phyloP scores from a whole-genome alignment of 2,797 vertebrate species.

The Coregonus ussuriensis region DNA sequence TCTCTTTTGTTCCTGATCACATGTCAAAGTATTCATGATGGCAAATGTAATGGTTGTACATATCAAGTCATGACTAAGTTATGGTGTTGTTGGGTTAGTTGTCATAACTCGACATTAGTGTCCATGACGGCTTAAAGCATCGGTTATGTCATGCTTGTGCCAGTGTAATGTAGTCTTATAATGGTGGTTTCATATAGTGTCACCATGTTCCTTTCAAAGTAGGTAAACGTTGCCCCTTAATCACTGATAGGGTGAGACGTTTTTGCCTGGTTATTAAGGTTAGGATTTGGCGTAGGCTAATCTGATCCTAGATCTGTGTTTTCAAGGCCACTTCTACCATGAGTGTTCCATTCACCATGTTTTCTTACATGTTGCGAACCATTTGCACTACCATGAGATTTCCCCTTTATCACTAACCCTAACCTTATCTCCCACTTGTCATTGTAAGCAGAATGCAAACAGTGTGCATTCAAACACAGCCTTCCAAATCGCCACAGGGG shows the following conservation, averaged over 20 bases:
- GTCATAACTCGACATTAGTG: conserved; percentile 17
- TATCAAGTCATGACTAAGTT: conserved; percentile 12
- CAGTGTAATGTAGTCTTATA: conserved; percentile 29
- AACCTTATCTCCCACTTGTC: conserved; percentile 9
- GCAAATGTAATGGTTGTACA: neutral
- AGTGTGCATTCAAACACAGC: conserved; percentile 12
- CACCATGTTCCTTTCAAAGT: conserved; percentile 11
- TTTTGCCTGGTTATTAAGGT: conserved; percentile 18
- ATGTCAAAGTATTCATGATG: neutral
- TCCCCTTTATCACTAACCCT: conserved; percentile 15
- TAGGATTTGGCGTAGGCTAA: conserved; percentile 4
- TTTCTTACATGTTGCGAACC: conserved; percentile 22
- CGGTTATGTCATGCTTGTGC: conserved; percentile 34
- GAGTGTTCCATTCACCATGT: conserved; percentile 35
- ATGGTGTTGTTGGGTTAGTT: conserved; percentile 20
- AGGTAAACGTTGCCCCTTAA: conserved; percentile 28
- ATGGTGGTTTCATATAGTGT: neutral
- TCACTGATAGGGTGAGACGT: conserved; percentile 28
- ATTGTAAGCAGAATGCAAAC: conserved; percentile 3
- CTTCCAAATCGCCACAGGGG: conserved; percentile 6
- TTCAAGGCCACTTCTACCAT: conserved; percentile 9
- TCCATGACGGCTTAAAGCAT: conserved; percentile 19
- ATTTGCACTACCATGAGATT: conserved; percentile 44
- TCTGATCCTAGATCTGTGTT: conserved; percentile 30
- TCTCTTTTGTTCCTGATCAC: too few relatives aligned